Evolutionary conservation across 2,113 vertebrate species (phyloP), one percentile per base, ranked within the genome.

Genomic region (Ramphastos sulfuratus): DNA sequence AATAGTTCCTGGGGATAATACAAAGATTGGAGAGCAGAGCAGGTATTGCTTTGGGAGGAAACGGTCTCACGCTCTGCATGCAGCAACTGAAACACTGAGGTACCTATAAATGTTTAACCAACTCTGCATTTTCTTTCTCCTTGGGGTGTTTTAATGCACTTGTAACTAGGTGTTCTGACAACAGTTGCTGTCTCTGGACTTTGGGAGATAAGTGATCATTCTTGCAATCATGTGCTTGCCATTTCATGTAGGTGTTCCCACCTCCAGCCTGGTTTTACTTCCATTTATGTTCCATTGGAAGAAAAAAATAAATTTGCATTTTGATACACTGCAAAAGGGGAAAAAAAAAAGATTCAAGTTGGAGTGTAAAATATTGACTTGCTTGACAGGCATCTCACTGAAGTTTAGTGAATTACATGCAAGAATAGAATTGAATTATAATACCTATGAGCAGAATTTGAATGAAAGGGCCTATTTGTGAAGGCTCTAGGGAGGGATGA

Each of bases 41-140:
- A 4, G 82, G 60, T 85, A 65, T 88, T 1, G 1, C 76, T 93
- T 71, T 44, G 80, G 82, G 82, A 94, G 58, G 28, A 55, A 91
- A 64, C 48, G 28, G 25, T 24, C 21, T 59, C 8, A 1, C 73
- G 72, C 54, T 87, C 3, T 48, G 56, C 23, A 24, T 28, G 30
- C 63, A 54, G 85, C 64, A 77, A 19, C 72, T 77, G 55, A 92
- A 87, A 61, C 72, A 61, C 6, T 0, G 42, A 55, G 61, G 39
- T 83, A 39, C 82, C 84, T 85, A 33, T 93, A 87, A 96, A 93
- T 92, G 79, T 95, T 95, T 96, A 93, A 94, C 91, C 6, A 10
- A 35, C 82, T 80, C 87, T 39, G 31, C 28, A 5, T 92, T 95
- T 92, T 17, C 60, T 87, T 69, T 30, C 39, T 87, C 91, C 65